Conservation (phyloP, 2,888 invertebrate genomes). For the Pseudococcus jackbeardsleyi region DNA sequence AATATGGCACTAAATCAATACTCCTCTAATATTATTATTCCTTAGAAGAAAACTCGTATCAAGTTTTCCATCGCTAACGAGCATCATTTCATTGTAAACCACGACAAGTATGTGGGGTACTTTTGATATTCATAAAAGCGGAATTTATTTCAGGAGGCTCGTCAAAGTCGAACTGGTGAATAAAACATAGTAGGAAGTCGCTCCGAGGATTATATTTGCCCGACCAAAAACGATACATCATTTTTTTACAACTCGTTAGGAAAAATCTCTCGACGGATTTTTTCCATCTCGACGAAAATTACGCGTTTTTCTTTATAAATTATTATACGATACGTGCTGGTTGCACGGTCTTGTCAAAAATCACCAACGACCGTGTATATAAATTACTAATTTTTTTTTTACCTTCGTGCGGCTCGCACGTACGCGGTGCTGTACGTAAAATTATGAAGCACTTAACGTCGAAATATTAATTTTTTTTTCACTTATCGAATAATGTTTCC, state of each 20-base stretch:
- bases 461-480: slow-evolving; percentile 3
- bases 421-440: not conserved
- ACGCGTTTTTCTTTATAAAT: slow-evolving; percentile 9
- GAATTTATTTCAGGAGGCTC: not conserved
- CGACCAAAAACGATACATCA: not conserved
- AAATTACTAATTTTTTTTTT: not conserved
- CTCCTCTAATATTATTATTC: not conserved
- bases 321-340: not conserved
- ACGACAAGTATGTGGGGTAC: not conserved
- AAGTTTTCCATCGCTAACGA: slow-evolving; percentile 33
- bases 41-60: not conserved
- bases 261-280: not conserved
- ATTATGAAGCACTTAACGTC: not conserved
- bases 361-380: not conserved
- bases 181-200: slow-evolving; percentile 1
- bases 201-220: not conserved
- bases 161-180: slow-evolving; percentile 29
- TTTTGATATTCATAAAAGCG: slow-evolving; percentile 15
- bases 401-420: not conserved
- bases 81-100: not conserved
- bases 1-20: not conserved
- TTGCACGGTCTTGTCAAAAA: not conserved
- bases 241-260: not conserved
- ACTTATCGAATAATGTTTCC: not conserved
- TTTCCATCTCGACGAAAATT: not conserved